Percentiles rank a stretch among this genome's conserved stretches.
Conservation (phyloP, 2,888 invertebrate genomes). For the Thera britannica region DNA sequence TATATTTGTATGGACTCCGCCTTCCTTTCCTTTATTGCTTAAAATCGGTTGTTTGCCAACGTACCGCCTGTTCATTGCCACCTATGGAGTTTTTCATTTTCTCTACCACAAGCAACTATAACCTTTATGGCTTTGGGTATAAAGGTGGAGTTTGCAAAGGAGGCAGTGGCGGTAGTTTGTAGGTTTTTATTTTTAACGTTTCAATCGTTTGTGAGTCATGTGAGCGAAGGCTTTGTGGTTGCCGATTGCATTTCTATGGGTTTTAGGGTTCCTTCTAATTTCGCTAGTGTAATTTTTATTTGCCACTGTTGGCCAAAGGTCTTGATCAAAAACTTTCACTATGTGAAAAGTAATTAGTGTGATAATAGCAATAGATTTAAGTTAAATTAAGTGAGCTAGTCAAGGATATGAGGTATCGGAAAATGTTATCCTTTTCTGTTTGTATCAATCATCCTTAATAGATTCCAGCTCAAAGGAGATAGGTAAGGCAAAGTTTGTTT, state of each 20-base stretch:
- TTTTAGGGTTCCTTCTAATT: conserved; percentile 43
- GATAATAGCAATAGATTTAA: no score
- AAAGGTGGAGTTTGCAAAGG: conserved; percentile 9
- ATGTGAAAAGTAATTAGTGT: no score
- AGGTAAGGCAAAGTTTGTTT: no score
- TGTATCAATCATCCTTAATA: no score
- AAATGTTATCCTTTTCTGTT: no score
- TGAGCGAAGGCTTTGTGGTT: conserved; percentile 64
- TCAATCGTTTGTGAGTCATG: conserved; percentile 75
- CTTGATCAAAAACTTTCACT: no score
- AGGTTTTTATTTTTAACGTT: conserved; percentile 61
- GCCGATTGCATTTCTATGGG: conserved; percentile 59
- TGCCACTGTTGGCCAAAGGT: not conserved
- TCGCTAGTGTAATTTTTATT: not conserved
- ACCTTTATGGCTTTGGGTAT: not conserved
- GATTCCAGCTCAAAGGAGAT: no score
- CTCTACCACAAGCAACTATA: conserved; percentile 16
- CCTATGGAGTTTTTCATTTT: conserved; percentile 64
- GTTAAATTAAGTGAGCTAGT: no score
- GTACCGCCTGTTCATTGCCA: conserved; percentile 71
- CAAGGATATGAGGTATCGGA: no score
- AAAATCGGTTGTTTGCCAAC: conserved; percentile 71
- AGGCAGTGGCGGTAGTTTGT: not conserved
- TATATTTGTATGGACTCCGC: conserved; percentile 59
- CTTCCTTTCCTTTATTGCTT: conserved; percentile 64